Conservation (phyloP, 92 coral and sea anemone genomes). For the Desmophyllum pertusum region DNA sequence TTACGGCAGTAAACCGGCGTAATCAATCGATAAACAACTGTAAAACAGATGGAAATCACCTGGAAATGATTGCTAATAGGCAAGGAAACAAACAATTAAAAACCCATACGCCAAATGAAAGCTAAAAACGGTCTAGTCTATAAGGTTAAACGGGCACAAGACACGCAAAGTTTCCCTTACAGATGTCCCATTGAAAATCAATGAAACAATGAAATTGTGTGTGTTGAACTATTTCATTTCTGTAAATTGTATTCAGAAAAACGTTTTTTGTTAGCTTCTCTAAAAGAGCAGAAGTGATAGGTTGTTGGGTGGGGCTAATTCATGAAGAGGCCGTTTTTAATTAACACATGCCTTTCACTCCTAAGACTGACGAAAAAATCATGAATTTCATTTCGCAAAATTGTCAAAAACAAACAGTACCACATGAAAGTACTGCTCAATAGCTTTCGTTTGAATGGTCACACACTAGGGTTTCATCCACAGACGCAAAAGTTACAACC, state of each 20-base stretch:
- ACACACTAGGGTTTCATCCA: too few relatives aligned
- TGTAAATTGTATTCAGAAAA: not conserved
- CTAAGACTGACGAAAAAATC: too few relatives aligned
- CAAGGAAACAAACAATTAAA: not conserved
- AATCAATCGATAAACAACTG: not conserved
- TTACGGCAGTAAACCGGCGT: not conserved
- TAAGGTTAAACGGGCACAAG: not conserved
- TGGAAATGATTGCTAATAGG: slow-evolving; percentile 8
- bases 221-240: not conserved
- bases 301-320: too few relatives aligned
- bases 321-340: too few relatives aligned
- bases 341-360: too few relatives aligned
- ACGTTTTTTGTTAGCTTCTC: not conserved
- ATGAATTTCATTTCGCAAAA: too few relatives aligned
- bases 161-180: not conserved
- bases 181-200: not conserved
- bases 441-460: too few relatives aligned
- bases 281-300: not conserved
- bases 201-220: not conserved
- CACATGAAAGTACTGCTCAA: too few relatives aligned
- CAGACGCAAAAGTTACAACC: too few relatives aligned
- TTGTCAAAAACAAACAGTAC: too few relatives aligned
- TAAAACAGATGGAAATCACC: not conserved
- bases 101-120: not conserved
- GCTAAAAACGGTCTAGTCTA: not conserved